Base-by-base conservation (phyloP, 2,888 invertebrate species). In the Zhengitettix transpicula region DNA sequence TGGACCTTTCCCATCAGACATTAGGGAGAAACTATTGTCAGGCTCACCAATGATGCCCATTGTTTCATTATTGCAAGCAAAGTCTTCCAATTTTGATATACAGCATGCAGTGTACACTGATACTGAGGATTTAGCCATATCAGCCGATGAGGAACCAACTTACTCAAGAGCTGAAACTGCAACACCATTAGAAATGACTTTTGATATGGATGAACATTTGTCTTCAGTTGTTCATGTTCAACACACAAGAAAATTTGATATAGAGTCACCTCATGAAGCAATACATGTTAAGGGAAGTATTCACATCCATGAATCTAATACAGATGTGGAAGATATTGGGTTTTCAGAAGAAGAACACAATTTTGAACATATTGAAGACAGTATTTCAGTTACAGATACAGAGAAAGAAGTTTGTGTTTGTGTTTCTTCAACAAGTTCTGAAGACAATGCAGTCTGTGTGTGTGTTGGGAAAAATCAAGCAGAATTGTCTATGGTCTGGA, bases 251-350 rank as follows among this genome's bases (percentile, higher is more conserved):
- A 71, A 73, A 58, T 74, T 77, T 62, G 72, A 77, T 68, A 64
- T 72, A 7, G 74, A 77, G 47, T 69, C 73, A 12, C 64, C 70
- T 2, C 69, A 69, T 53, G 79, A 78, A 66, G 73, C 73, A 60
- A 68, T 74, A 66, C 77, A 79, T 66, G 70, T 79, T 11, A 80
- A 79, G 69, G 76, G 76, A 55, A 71, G 71, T 56, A 73, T 71
- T 59, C 63, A 63, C 15, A 67, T 66, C 16, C 69, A 70, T 41
- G 78, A 78, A 58, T 70, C 70, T 40, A 69, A 73, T 57, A 80
- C 81, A 8, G 81, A 81, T 67, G 69, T 76, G 57, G 81, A 81
- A 68, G 80, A 79, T 67, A 68, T 77, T 57, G 76, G 74, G 55
- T 61, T 71, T 47, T 66, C 65, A 12, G 67, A 67, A 55, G 67